Conservation (phyloP, 2,113 vertebrate genomes). For the Accipiter cooperii region DNA sequence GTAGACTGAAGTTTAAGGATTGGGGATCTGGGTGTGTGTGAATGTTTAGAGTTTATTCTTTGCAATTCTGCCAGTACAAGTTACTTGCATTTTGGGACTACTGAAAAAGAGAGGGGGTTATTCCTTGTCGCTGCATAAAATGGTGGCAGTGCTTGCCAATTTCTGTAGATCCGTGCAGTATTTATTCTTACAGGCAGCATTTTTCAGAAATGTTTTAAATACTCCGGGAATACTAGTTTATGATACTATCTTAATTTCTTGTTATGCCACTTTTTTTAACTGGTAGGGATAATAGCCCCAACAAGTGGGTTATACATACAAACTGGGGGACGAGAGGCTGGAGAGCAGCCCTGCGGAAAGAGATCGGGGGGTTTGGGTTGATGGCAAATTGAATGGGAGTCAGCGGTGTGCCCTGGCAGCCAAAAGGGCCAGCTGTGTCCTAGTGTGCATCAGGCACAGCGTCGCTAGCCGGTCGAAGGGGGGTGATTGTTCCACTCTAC, state of each 20-base stretch:
- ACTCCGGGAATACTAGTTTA: not conserved
- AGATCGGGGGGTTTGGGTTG: not conserved
- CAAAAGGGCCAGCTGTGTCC: not conserved
- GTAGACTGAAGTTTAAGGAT: not conserved
- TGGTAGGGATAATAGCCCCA: not conserved
- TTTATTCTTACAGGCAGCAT: not conserved
- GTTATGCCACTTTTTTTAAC: not conserved
- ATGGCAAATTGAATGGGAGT: not conserved
- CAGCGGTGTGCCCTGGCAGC: not conserved
- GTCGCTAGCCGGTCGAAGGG: accelerated
- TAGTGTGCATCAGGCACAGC: not conserved
- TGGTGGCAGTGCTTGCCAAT: not conserved
- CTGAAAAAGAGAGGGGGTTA: not conserved
- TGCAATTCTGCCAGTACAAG: not conserved
- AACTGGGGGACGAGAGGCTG: not conserved
- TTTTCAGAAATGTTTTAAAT: not conserved
- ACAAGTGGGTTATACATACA: not conserved
- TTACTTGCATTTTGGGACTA: not conserved
- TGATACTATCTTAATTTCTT: not conserved
- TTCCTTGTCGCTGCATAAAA: not conserved
- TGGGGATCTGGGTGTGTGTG: not conserved
- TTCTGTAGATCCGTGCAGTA: not conserved
- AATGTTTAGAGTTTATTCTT: not conserved
- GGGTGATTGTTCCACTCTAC: not conserved
- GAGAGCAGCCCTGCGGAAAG: accelerated